Conservation (phyloP, 2,113 vertebrate genomes). For the Pangasianodon hypophthalmus region DNA sequence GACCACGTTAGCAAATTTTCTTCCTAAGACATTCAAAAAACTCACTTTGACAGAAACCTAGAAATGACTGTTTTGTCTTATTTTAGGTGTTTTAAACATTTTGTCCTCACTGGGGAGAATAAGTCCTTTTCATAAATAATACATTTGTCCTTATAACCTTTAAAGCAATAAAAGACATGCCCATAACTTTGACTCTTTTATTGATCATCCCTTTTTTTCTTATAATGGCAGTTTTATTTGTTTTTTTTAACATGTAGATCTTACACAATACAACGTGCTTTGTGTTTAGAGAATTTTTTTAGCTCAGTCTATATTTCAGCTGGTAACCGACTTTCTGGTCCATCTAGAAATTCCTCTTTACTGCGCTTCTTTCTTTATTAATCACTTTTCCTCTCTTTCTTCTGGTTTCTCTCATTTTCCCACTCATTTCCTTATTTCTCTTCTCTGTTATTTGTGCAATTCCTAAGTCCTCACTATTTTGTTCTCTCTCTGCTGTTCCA, state of each 20-base stretch:
- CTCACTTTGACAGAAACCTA: not conserved
- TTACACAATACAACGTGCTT: not conserved
- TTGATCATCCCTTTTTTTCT: not conserved
- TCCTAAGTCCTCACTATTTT: constrained; percentile 36
- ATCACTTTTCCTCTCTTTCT: constrained; percentile 1
- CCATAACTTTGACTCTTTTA: not conserved
- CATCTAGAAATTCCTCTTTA: constrained; percentile 13
- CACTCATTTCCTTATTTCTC: constrained; percentile 8
- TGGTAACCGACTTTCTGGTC: constrained; percentile 44
- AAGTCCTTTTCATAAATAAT: not conserved
- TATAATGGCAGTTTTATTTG: not conserved
- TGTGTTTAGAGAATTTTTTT: not conserved
- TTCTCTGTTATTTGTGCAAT: not conserved
- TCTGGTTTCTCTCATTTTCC: constrained; percentile 15
- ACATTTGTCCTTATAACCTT: not conserved
- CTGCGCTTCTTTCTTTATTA: constrained; percentile 21
- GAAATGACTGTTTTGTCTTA: not conserved
- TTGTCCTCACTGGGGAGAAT: not conserved
- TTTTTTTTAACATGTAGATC: not conserved
- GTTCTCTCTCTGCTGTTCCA: constrained; percentile 48
- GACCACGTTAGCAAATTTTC: too few relatives aligned
- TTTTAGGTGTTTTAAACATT: not conserved
- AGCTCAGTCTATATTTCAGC: not conserved
- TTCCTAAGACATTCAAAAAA: not conserved
- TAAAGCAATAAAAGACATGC: not conserved